phyloP scores from a whole-genome alignment of 2,888 invertebrate species.

The Craniophora ligustri region DNA sequence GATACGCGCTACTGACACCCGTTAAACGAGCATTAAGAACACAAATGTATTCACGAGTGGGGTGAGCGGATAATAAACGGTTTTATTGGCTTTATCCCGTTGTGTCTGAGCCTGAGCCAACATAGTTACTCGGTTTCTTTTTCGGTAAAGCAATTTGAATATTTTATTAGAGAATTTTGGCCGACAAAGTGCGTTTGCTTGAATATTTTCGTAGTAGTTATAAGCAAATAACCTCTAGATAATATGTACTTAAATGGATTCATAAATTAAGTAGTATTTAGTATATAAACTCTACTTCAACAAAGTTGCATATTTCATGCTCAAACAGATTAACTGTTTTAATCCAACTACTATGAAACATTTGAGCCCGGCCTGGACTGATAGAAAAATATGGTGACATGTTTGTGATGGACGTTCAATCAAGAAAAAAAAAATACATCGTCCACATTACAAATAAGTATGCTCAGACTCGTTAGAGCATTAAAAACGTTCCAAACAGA shows the following conservation, averaged over 20 bases:
- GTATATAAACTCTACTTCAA: no score
- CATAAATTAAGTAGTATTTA: neutral
- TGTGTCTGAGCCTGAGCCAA: constrained; percentile 65
- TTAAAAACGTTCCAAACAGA: no score
- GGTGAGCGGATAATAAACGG: constrained; percentile 78
- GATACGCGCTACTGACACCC: constrained; percentile 56
- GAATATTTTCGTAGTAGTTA: constrained; percentile 20
- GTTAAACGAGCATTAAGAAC: constrained; percentile 74
- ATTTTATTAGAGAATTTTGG: constrained; percentile 59
- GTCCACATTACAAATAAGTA: no score
- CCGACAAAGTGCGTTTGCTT: constrained; percentile 37
- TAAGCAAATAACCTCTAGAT: neutral
- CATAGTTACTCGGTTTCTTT: constrained; percentile 66
- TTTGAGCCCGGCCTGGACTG: no score
- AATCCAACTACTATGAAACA: no score
- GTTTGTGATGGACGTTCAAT: no score
- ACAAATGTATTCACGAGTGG: constrained; percentile 76
- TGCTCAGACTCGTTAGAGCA: no score
- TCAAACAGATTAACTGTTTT: no score
- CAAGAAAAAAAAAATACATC: no score
- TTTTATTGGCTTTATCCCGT: constrained; percentile 78
- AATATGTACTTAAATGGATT: neutral
- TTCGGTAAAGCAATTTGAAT: constrained; percentile 64
- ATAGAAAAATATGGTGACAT: no score
- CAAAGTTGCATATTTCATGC: no score